Conservation (phyloP, 2,113 vertebrate genomes). For the Caracal caracal region DNA sequence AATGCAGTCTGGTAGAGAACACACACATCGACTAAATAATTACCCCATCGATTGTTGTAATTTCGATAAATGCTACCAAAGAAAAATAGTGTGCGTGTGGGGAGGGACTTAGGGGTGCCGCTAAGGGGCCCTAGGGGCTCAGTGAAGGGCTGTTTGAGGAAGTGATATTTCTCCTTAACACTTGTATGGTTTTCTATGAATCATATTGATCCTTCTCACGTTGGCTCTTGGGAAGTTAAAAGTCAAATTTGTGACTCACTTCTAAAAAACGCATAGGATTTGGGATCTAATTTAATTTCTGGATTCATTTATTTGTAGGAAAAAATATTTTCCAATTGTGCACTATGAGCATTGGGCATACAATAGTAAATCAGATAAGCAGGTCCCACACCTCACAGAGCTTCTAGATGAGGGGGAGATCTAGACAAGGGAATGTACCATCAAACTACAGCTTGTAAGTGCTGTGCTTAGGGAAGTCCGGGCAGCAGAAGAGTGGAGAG, state of each 20-base stretch:
- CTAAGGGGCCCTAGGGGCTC: not conserved
- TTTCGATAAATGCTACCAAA: not conserved
- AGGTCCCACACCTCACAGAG: not conserved
- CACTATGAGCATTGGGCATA: not conserved
- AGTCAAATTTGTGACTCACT: not conserved
- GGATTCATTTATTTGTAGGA: not conserved
- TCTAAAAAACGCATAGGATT: not conserved
- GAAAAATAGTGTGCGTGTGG: not conserved
- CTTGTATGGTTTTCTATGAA: not conserved
- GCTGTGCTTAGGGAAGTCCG: not conserved
- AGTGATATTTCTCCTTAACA: not conserved
- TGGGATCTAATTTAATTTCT: conserved; percentile 20
- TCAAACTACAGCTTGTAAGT: not conserved
- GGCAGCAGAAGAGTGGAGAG: not conserved
- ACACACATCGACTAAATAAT: not conserved
- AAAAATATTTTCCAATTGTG: not conserved
- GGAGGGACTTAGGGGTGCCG: not conserved
- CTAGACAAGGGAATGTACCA: not conserved
- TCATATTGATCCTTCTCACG: not conserved
- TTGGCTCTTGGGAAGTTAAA: conserved; percentile 12
- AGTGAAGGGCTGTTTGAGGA: not conserved
- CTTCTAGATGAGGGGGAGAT: not conserved
- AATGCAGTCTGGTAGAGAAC: not conserved
- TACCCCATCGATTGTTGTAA: not conserved
- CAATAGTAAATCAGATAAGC: not conserved